A percentile compares a stretch with the other conserved stretches of the same genome.
Evolutionary conservation across 1,140 invertebrate species (phyloP).

Genomic region (Drosophila bocki): DNA sequence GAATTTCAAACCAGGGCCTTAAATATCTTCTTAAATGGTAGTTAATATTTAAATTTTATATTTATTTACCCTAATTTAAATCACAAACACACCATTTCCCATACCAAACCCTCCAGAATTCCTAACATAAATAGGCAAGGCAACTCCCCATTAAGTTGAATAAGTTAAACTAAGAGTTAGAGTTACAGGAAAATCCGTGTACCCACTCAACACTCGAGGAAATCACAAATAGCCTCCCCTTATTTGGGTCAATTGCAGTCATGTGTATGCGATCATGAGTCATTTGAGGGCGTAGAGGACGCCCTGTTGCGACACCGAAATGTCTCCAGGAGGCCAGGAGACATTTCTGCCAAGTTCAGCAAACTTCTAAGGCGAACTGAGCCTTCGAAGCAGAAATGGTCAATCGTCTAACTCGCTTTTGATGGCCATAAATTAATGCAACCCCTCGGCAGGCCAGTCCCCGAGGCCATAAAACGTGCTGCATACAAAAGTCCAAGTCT

Average conservation of each 20-base stretch:
- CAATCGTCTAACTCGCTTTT: slow-evolving; percentile 45
- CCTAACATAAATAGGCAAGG: background rate
- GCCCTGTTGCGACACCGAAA: slow-evolving; percentile 6
- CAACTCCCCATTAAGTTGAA: background rate
- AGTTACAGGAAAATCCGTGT: background rate
- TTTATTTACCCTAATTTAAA: background rate
- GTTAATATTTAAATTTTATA: background rate
- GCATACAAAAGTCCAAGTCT: slow-evolving; percentile 8
- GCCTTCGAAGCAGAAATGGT: slow-evolving; percentile 12
- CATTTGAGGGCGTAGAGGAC: slow-evolving; percentile 8
- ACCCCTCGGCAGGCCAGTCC: slow-evolving; percentile 15
- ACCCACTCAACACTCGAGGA: background rate
- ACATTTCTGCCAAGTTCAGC: slow-evolving; percentile 41
- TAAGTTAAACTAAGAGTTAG: background rate
- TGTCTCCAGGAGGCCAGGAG: slow-evolving; percentile 22
- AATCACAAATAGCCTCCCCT: slow-evolving; percentile 7
- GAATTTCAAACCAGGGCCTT: too few relatives aligned
- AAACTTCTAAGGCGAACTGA: slow-evolving; percentile 25
- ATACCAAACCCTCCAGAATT: background rate
- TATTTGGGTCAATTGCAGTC: slow-evolving; percentile 47
- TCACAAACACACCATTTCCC: background rate
- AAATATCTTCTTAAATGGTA: background rate
- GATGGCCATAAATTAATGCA: slow-evolving; percentile 48
- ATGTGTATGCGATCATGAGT: slow-evolving; percentile 41
- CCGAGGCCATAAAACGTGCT: slow-evolving; percentile 50